Evolutionary conservation across 2,797 vertebrate species (phyloP), one percentile per base, ranked within the genome.

Genomic region (Cossypha caffra): DNA sequence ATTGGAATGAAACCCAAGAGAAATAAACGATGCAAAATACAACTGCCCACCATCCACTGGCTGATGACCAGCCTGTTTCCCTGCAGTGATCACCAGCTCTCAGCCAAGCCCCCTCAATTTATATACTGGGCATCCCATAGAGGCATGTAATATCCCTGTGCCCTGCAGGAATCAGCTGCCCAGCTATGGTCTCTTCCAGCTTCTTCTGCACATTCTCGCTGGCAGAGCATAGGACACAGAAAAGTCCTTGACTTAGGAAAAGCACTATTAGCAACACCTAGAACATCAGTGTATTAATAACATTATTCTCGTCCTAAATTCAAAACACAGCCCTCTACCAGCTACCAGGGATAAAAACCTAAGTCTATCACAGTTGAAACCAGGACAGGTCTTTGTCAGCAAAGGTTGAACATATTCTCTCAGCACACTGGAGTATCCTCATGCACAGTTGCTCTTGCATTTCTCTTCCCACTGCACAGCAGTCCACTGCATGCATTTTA

Each of bases 31-130:
- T 15, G 9, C 9, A 62, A 62, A 82, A 43, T 21, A 57, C 23
- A 50, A 29, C 20, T 33, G 16, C 24, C 69, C 23, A 25, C 31
- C 35, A 37, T 21, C 16, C 71, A 14, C 26, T 42, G 47, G 35
- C 16, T 0, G 0, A 26, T 25, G 24, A 63, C 9, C 31, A 75
- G 35, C 55, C 42, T 62, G 10, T 8, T 8, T 13, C 31, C 19
- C 50, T 12, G n/a, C 43, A 45, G 43, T 5, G 4, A 57, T 33
- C 37, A 38, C 9, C 15, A 68, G 7, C 25, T 63, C 29, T 11
- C 57, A 57, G 14, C 6, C 43, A 45, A 29, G 10, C 3, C 1
- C 26, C 28, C 14, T 69, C 64, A 59, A 4, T 31, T 66, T 31
- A 45, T 33, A 17, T 25, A 38, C 10, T 38, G 51, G 11, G 20